Conservation (phyloP, 2,888 invertebrate species). For the Mythimna loreyi region DNA sequence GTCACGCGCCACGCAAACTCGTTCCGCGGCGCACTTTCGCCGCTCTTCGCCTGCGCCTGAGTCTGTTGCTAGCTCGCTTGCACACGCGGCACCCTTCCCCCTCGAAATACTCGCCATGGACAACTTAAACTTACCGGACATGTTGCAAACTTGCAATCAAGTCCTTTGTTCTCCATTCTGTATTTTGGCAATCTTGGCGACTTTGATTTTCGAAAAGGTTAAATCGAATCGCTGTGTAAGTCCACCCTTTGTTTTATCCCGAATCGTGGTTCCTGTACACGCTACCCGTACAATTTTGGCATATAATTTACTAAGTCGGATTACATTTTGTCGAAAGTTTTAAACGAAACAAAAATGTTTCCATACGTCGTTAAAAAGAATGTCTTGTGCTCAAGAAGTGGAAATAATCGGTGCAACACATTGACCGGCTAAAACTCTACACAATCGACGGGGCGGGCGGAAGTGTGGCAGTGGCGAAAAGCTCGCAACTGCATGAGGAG, state of each 20-base stretch:
- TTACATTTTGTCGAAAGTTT: slow-evolving; percentile 22
- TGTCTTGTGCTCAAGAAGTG: slow-evolving; percentile 72
- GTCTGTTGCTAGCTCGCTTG: slow-evolving; percentile 80
- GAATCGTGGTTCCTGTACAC: not conserved
- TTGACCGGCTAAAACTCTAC: slow-evolving; percentile 84
- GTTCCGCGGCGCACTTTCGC: slow-evolving; percentile 88
- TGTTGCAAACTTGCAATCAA: slow-evolving; percentile 58
- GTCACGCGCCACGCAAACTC: slow-evolving; percentile 88
- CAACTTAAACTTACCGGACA: slow-evolving; percentile 64
- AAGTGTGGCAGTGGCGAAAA: slow-evolving; percentile 90
- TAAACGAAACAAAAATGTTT: slow-evolving; percentile 41
- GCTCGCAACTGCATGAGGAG: slow-evolving; percentile 90
- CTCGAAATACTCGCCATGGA: slow-evolving; percentile 65
- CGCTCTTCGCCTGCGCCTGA: slow-evolving; percentile 83
- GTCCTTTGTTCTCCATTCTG: slow-evolving; percentile 58
- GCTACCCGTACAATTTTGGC: not conserved
- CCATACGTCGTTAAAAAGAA: slow-evolving; percentile 61
- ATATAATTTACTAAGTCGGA: not conserved
- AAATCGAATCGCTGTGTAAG: not conserved
- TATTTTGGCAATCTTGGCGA: slow-evolving; percentile 33
- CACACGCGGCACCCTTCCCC: slow-evolving; percentile 72
- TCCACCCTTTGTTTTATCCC: not conserved
- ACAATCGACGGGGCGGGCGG: slow-evolving; percentile 87
- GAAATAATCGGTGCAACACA: slow-evolving; percentile 80
- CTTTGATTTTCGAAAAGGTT: slow-evolving; percentile 13